phyloP scores from a whole-genome alignment of 2,113 vertebrate genomes.

The Nothocercus nigrocapillus region DNA sequence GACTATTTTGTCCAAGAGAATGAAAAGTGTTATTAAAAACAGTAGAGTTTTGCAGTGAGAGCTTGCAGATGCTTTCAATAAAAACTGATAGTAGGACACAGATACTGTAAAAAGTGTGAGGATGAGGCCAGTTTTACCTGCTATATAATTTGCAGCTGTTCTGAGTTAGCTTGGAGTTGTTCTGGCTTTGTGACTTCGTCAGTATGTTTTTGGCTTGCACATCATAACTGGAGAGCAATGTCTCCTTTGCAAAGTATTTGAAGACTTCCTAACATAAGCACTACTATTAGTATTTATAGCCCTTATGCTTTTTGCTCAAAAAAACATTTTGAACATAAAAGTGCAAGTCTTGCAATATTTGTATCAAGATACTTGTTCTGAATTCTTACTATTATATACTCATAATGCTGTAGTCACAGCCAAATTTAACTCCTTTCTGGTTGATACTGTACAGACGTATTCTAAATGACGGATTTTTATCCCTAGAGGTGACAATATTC shows the following conservation, averaged over 20 bases:
- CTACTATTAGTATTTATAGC: background rate
- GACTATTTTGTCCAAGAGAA: background rate
- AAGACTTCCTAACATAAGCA: background rate
- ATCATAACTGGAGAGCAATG: background rate
- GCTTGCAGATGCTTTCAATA: conserved; percentile 29
- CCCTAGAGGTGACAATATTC: background rate
- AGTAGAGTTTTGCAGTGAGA: background rate
- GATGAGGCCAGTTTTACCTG: background rate
- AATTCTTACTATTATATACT: background rate
- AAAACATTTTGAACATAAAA: background rate
- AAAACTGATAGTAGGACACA: background rate
- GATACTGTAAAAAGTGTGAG: background rate
- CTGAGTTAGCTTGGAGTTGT: background rate
- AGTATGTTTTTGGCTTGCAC: background rate
- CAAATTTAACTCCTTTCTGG: background rate
- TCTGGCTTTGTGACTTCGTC: background rate
- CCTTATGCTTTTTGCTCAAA: background rate
- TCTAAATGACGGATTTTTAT: background rate
- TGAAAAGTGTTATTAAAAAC: background rate
- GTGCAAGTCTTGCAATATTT: background rate
- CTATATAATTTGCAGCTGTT: background rate
- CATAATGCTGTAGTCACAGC: background rate
- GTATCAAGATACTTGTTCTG: background rate
- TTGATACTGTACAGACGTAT: background rate
- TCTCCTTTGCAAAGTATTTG: background rate